These are phyloP conservation scores for Pherbina coryleti DNA, from an alignment of 2,888 invertebrate genomes.

Conservation along the genomic window DNA sequence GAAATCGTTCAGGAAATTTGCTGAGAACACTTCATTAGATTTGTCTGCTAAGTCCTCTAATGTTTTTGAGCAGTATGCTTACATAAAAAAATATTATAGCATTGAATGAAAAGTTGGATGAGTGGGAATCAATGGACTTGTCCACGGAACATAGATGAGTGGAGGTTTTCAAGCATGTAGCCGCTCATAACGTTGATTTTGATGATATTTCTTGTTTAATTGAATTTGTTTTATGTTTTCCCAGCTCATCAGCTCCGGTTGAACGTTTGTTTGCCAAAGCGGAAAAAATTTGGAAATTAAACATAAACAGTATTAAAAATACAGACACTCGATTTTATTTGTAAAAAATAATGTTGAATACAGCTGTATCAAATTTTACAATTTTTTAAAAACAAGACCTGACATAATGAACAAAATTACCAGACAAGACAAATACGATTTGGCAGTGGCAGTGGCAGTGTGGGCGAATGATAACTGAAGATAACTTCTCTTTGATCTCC, in stretches of 20 bases:
- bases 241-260: constrained; percentile 34
- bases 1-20: constrained; percentile 16
- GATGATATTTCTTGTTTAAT: neutral
- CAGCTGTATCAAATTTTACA: too few species aligned
- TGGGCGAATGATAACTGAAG: too few species aligned
- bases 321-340: constrained; percentile 21
- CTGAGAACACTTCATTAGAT: neutral
- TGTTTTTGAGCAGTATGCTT: too few species aligned
- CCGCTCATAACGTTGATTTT: neutral
- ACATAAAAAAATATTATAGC: too few species aligned
- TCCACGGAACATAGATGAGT: constrained; percentile 20
- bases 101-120: too few species aligned
- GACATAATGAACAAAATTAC: too few species aligned
- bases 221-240: constrained; percentile 37
- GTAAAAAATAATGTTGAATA: too few species aligned
- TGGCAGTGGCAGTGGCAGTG: too few species aligned
- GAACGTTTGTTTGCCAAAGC: constrained; percentile 40
- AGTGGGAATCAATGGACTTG: neutral
- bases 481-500: too few species aligned
- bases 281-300: constrained; percentile 38
- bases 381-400: too few species aligned
- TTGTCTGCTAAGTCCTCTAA: too few species aligned
- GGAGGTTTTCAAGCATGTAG: constrained; percentile 9
- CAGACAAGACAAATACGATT: too few species aligned
- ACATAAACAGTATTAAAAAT: constrained; percentile 37